Percentiles rank a stretch among this genome's conserved stretches.
These are phyloP conservation scores for Pionites leucogaster DNA, from an alignment of 2,113 vertebrate species.

Conservation along the genomic window DNA sequence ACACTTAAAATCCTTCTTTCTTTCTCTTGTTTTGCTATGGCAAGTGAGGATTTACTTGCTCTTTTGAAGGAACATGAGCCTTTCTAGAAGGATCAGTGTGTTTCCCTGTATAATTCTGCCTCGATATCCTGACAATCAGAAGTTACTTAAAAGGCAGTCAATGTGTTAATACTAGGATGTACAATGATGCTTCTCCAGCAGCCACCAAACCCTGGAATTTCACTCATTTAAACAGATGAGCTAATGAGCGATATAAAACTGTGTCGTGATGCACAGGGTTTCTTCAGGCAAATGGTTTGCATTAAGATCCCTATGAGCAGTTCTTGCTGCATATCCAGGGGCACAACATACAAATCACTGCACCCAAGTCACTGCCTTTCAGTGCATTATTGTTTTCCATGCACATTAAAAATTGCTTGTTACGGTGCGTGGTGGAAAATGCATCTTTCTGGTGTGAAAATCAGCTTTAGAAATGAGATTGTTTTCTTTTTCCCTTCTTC, in stretches of 20 bases:
- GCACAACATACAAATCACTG: fast-evolving
- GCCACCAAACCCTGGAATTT: background rate
- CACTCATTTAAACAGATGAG: background rate
- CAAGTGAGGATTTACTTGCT: background rate
- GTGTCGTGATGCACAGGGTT: background rate
- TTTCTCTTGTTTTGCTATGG: background rate
- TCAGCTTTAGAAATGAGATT: background rate
- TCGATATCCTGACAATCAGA: background rate
- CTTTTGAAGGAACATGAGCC: background rate
- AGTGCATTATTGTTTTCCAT: background rate
- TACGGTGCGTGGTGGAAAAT: background rate
- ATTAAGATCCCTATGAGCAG: background rate
- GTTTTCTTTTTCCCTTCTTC: background rate
- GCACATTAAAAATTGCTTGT: background rate
- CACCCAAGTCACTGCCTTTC: background rate
- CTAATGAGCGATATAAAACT: background rate
- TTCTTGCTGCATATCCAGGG: background rate
- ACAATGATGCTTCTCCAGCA: background rate
- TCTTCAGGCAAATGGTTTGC: background rate
- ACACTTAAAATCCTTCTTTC: background rate
- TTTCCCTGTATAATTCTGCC: background rate
- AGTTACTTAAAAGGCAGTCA: background rate
- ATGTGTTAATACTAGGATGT: background rate
- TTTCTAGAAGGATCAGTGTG: background rate
- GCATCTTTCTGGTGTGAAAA: background rate